phyloP scores from a whole-genome alignment of 2,888 invertebrate species.

The Ernsta delagoae region DNA sequence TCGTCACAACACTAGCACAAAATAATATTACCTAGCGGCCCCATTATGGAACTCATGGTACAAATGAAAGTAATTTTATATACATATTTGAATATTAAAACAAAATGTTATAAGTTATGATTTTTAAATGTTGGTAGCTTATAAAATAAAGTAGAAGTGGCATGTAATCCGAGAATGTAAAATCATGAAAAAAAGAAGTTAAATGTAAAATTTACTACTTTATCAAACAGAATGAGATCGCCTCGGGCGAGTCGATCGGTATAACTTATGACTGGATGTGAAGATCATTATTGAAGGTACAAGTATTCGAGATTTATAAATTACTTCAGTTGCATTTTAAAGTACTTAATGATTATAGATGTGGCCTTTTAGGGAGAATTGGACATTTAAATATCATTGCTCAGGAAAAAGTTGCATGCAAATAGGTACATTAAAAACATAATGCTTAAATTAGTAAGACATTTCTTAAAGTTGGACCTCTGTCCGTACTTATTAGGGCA shows the following conservation, averaged over 20 bases:
- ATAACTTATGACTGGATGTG: conserved; percentile 19
- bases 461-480: no score
- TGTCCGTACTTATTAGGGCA: no score
- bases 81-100: no score
- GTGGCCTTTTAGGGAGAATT: neutral
- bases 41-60: no score
- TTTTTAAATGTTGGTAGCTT: no score
- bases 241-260: conserved; percentile 18
- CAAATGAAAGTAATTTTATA: no score
- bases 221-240: conserved; percentile 19
- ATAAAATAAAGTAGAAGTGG: neutral
- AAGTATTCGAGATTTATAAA: conserved; percentile 16
- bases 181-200: neutral
- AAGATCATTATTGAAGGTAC: conserved; percentile 27
- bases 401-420: no score
- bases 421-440: no score
- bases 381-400: neutral
- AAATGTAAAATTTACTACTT: conserved; percentile 18
- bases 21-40: no score
- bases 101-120: neutral
- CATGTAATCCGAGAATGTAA: neutral
- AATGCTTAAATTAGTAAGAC: no score
- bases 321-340: conserved; percentile 16
- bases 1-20: no score
- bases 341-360: neutral